phyloP scores from a whole-genome alignment of 1,140 invertebrate species.

The Zaprionus taronus region DNA sequence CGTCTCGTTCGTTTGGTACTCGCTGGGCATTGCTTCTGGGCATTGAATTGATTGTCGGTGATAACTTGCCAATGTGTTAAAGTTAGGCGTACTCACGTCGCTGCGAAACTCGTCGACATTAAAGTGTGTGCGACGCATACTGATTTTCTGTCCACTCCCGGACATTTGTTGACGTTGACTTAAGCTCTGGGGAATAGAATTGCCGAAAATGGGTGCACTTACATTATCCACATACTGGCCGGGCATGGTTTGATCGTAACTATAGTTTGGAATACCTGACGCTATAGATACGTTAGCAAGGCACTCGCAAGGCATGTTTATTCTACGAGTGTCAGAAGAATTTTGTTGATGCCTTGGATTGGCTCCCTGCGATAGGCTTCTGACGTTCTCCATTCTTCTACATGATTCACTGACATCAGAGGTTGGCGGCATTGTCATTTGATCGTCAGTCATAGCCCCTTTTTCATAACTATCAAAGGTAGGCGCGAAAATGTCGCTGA shows the following conservation, averaged over 20 bases:
- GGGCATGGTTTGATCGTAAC: not conserved
- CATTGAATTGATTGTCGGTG: not conserved
- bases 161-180: not conserved
- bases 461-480: not conserved
- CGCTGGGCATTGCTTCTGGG: slow-evolving; percentile 13
- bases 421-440: slow-evolving; percentile 24
- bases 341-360: not conserved
- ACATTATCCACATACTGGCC: slow-evolving; percentile 20
- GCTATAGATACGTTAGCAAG: not conserved
- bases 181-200: not conserved
- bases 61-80: not conserved
- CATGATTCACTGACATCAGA: not conserved
- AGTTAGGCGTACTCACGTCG: slow-evolving; percentile 26
- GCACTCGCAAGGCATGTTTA: not conserved
- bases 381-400: not conserved
- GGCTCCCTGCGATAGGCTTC: not conserved
- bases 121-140: slow-evolving; percentile 6
- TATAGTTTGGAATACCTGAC: not conserved
- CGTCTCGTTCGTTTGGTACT: slow-evolving; percentile 18
- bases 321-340: not conserved
- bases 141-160: not conserved
- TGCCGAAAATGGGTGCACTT: not conserved
- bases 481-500: not conserved
- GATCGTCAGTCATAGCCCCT: not conserved
- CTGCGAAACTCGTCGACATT: slow-evolving; percentile 22